phyloP scores from a whole-genome alignment of 2,888 invertebrate genomes.

The Chymomyza caudatula region DNA sequence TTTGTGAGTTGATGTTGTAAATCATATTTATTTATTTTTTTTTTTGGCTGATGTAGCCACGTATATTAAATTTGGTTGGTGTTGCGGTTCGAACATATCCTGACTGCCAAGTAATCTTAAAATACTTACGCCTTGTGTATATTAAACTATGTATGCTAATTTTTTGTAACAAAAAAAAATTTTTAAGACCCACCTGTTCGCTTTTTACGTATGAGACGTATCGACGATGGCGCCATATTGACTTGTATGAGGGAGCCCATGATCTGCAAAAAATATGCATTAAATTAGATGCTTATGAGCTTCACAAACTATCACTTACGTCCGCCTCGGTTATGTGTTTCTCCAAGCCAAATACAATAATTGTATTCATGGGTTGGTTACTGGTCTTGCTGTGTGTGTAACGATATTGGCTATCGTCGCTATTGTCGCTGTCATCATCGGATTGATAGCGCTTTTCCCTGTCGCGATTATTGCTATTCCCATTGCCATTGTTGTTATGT shows the following conservation, averaged over 20 bases:
- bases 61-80: conserved; percentile 42
- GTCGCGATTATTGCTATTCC: conserved; percentile 44
- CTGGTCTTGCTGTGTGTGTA: conserved; percentile 78
- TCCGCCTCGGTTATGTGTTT: conserved; percentile 88
- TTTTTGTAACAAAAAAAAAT: conserved; percentile 28
- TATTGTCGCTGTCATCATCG: conserved; percentile 74
- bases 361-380: conserved; percentile 82
- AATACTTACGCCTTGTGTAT: conserved; percentile 43
- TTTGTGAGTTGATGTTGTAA: conserved; percentile 20
- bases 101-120: conserved; percentile 36
- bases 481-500: conserved; percentile 33
- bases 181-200: conserved; percentile 85
- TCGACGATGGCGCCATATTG: conserved; percentile 87
- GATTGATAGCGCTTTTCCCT: conserved; percentile 59
- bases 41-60: conserved; percentile 25
- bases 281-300: conserved; percentile 18
- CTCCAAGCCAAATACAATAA: conserved; percentile 86
- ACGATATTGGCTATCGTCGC: conserved; percentile 50
- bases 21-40: conserved; percentile 32
- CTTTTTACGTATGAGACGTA: conserved; percentile 89
- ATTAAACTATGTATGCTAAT: conserved; percentile 12
- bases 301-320: conserved; percentile 79
- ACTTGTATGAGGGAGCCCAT: conserved; percentile 86
- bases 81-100: conserved; percentile 25
- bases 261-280: conserved; percentile 80